A percentile compares a stretch with the other conserved stretches of the same genome.
phyloP scores from a whole-genome alignment of 2,888 invertebrate genomes.

The Hermaeophaga mercurialis region DNA sequence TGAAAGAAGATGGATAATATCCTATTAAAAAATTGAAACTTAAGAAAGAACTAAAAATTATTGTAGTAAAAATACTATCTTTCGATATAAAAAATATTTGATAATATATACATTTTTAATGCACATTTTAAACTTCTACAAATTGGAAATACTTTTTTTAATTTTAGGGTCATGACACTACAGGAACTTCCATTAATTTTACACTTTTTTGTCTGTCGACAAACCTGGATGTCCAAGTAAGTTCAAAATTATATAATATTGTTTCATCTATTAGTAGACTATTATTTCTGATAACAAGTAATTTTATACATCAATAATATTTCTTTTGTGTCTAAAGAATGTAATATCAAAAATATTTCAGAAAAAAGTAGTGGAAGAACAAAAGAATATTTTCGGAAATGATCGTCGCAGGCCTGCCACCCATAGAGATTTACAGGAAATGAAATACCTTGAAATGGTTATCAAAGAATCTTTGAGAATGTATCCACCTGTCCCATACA shows the following conservation, averaged over 20 bases:
- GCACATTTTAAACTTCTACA: too few relatives aligned
- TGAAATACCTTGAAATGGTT: conserved; percentile 18
- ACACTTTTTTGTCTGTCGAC: conserved; percentile 34
- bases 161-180: conserved; percentile 44
- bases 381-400: conserved; percentile 47
- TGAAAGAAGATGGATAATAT: too few relatives aligned
- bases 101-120: too few relatives aligned
- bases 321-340: neutral
- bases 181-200: conserved; percentile 36
- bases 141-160: too few relatives aligned
- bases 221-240: conserved; percentile 38
- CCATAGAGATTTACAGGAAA: conserved; percentile 7
- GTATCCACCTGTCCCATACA: conserved; percentile 12
- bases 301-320: neutral
- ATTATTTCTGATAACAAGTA: neutral
- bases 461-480: conserved; percentile 15
- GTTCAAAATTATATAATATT: neutral
- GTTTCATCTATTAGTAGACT: neutral
- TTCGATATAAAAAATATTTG: too few relatives aligned
- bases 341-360: too few relatives aligned
- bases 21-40: too few relatives aligned
- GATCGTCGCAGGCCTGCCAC: conserved; percentile 16
- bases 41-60: too few relatives aligned
- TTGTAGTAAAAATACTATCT: too few relatives aligned
- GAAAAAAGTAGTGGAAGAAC: conserved; percentile 51